Percentiles rank a stretch among this genome's conserved stretches.
phyloP scores from a whole-genome alignment of 2,888 invertebrate genomes.

The Dasysyrphus tricinctus region DNA sequence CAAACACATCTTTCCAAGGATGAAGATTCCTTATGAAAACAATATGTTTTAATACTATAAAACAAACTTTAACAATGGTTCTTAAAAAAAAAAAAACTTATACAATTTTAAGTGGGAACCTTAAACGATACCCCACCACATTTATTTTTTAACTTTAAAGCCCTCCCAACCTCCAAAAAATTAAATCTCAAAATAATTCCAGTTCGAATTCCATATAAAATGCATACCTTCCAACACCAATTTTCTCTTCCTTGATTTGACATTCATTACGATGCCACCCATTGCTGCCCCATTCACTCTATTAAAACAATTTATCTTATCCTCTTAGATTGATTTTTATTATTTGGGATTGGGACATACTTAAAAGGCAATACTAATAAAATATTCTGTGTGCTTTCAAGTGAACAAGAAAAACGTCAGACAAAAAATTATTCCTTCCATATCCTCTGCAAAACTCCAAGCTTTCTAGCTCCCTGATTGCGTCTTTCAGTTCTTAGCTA shows the following conservation, averaged over 20 bases:
- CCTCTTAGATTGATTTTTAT: conserved; percentile 77
- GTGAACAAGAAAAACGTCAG: conserved; percentile 71
- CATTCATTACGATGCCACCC: conserved; percentile 66
- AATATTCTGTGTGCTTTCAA: conserved; percentile 76
- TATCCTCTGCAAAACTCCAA: conserved; percentile 4
- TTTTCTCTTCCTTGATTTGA: not conserved
- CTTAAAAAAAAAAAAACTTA: too few species aligned
- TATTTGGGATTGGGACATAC: conserved; percentile 77
- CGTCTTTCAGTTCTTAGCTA: conserved; percentile 8
- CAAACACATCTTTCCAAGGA: too few species aligned
- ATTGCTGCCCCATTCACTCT: conserved; percentile 37
- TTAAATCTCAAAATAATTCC: too few species aligned
- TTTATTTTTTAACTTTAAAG: too few species aligned
- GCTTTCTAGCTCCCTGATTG: conserved; percentile 4
- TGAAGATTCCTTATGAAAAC: too few species aligned
- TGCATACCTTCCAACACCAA: conserved; percentile 16
- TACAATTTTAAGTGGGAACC: too few species aligned
- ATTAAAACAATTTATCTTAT: conserved; percentile 70
- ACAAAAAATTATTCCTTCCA: conserved; percentile 69
- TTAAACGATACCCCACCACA: too few species aligned
- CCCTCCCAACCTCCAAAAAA: too few species aligned
- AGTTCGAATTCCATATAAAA: too few species aligned
- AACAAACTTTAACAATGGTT: too few species aligned
- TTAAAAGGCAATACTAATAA: conserved; percentile 78
- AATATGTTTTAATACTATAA: too few species aligned